These are phyloP conservation scores for Arctopsyche grandis DNA, from an alignment of 1,140 invertebrate species.

Conservation along the genomic window DNA sequence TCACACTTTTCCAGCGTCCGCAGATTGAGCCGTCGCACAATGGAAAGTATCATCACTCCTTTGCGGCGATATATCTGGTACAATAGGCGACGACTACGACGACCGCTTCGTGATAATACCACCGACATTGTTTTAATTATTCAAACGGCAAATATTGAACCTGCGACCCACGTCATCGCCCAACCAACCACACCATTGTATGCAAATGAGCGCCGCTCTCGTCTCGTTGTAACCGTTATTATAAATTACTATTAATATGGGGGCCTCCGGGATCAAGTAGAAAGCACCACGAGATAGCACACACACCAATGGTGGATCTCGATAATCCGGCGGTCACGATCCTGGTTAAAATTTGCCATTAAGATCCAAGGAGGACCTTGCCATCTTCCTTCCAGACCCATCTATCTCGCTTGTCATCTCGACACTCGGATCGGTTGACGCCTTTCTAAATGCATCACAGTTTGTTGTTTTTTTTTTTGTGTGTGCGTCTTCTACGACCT, in stretches of 20 bases:
- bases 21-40: constrained; percentile 2
- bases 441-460: not conserved
- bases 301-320: not conserved
- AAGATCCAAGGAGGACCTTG: not conserved
- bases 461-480: not conserved
- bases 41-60: constrained; percentile 3
- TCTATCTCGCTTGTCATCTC: constrained; percentile 18
- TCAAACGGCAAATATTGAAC: constrained; percentile 40
- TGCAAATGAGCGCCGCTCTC: constrained; percentile 39
- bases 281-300: constrained; percentile 22
- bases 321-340: constrained; percentile 12
- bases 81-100: not conserved
- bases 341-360: not conserved
- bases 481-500: not conserved
- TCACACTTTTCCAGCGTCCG: not conserved
- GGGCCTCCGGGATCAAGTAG: constrained; percentile 46
- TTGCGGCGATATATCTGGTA: not conserved
- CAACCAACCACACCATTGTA: constrained; percentile 39
- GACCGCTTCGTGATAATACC: not conserved
- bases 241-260: constrained; percentile 48
- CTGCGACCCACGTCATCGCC: constrained; percentile 31
- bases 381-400: not conserved
- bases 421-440: not conserved
- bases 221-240: constrained; percentile 24
- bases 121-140: constrained; percentile 38